phyloP scores from a whole-genome alignment of 2,113 vertebrate species.

The Pomatorhinus ruficollis region DNA sequence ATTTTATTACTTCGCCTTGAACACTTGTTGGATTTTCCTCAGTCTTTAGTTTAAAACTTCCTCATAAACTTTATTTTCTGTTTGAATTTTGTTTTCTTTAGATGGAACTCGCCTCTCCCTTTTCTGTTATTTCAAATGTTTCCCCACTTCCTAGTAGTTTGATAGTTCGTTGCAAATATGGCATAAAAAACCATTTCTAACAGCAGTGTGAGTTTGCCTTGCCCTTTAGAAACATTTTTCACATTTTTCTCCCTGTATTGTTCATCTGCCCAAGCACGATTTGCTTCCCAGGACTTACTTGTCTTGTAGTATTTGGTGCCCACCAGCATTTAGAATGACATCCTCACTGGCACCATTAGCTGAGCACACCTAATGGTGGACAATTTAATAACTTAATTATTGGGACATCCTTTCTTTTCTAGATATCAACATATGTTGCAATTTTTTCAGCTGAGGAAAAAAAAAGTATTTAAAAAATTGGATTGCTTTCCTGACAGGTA shows the following conservation, averaged over 20 bases:
- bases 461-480: not conserved
- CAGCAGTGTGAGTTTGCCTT: fast-evolving
- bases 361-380: not conserved
- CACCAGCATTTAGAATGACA: not conserved
- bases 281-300: not conserved
- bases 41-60: not conserved
- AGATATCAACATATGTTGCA: not conserved
- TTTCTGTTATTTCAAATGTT: not conserved
- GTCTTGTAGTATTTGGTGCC: not conserved
- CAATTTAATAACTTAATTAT: not conserved
- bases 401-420: not conserved
- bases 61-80: not conserved
- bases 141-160: not conserved
- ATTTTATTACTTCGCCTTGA: not conserved
- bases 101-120: not conserved
- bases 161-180: not conserved
- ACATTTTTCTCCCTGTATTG: not conserved
- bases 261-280: not conserved
- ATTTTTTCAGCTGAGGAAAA: not conserved
- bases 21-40: not conserved
- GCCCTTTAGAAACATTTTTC: not conserved
- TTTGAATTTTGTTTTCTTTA: not conserved
- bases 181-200: not conserved
- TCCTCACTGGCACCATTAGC: not conserved
- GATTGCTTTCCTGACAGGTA: not conserved